Evolutionary conservation across 2,797 vertebrate species (phyloP), one percentile per base, ranked within the genome.

Genomic region (Sciurus carolinensis): DNA sequence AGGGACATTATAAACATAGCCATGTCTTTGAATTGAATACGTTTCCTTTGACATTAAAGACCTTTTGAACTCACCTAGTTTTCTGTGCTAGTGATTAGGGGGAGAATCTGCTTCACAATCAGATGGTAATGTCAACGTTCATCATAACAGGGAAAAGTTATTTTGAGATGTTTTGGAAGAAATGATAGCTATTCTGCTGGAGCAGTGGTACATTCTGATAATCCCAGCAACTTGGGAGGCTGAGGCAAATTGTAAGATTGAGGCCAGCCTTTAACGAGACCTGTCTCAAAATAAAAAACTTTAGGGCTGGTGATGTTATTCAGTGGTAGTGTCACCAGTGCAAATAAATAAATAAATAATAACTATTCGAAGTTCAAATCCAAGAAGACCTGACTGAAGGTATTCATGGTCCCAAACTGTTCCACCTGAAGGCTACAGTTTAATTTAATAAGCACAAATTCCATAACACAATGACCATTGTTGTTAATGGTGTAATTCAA

Each of bases 121-220:
- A 83, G n/a, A 59, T 66, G 47, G 28, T 4, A 73, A 87, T 12
- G 4, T 69, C 52, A 52, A 75, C 11, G 36, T 57, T 91, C 85
- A 80, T 69, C 30, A 89, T 69, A 72, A 69, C 18, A 75, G 12
- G 12, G 30, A 85, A 66, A 62, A 33, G 62, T 86, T 77, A 20
- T 92, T 93, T 66, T 64, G 92, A 94, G 82, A 72, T 59, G 28
- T 82, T 33, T 33, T 82, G 72, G 67, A 87, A 93, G 72, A 73
- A 54, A 64, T 36, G 10, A 30, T 4, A 57, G 10, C 13, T 50
- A 66, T 47, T 88, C n/a, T 36, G 76, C 24, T 62, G 24, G 59
- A 2, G 24, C 24, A 10, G 24, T 9, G 24, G 59, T 9, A 62
- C 2, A 62, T 62, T 24, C 8, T 62, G 59, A 62, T 62, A 62